phyloP scores from a whole-genome alignment of 92 coral and sea anemone species.

The Phenganax subtilis region DNA sequence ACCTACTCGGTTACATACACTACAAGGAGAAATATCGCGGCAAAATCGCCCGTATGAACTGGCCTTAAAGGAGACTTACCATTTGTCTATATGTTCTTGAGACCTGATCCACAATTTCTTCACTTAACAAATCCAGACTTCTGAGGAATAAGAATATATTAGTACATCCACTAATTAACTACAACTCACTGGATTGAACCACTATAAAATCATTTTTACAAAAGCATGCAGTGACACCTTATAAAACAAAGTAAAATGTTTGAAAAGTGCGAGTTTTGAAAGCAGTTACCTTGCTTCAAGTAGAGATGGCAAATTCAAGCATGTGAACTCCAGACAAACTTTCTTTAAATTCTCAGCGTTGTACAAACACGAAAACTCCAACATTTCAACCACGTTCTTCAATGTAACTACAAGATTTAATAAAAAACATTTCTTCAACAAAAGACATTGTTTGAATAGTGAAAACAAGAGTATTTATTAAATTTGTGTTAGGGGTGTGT shows the following conservation, averaged over 20 bases:
- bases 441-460: neutral
- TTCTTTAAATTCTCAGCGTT: constrained; percentile 71
- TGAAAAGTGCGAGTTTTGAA: neutral
- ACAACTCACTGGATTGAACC: neutral
- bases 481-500: too few relatives aligned
- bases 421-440: neutral
- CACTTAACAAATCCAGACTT: constrained; percentile 53
- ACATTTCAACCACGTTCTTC: constrained; percentile 66
- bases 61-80: constrained; percentile 41
- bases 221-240: neutral
- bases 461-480: constrained; percentile 1
- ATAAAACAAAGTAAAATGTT: neutral
- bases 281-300: constrained; percentile 73
- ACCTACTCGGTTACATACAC: too few relatives aligned
- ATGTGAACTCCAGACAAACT: constrained; percentile 73
- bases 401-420: constrained; percentile 54
- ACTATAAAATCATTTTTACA: neutral
- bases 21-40: too few relatives aligned
- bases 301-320: constrained; percentile 58
- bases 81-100: constrained; percentile 61
- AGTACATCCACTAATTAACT: neutral
- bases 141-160: constrained; percentile 29
- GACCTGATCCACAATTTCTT: constrained; percentile 58
- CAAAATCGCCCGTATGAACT: too few relatives aligned
- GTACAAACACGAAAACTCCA: constrained; percentile 79